Evolutionary conservation across 2,797 vertebrate species (phyloP), one percentile per base, ranked within the genome.

Genomic region (Rallus crepitans): DNA sequence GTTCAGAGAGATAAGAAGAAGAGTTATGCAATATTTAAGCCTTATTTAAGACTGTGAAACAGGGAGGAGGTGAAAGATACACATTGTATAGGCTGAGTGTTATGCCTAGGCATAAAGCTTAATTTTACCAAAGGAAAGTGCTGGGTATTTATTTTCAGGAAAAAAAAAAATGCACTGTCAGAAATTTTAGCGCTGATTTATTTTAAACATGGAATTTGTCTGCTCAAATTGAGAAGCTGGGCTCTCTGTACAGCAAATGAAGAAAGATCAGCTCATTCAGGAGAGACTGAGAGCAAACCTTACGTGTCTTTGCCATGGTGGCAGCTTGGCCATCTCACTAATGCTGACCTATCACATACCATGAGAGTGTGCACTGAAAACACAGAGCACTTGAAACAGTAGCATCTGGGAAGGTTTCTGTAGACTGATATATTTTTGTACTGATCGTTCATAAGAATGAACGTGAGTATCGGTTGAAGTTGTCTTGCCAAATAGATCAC

Each of bases 11-110:
- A 63, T 92, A 89, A 89, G 64, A 65, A 61, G 72, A 73, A 76
- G 56, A 93, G 55, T 93, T 91, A 92, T 90, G 77, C 52, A 84
- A 90, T 82, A 76, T 91, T 95, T 94, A 95, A 94, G 63, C 17
- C 55, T 91, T 91, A 83, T 94, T 94, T 95, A 86, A 69, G 91
- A 47, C 82, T 91, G 89, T 94, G 87, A 91, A 91, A 86, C 52
- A 84, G 13, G 42, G 93, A 91, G 85, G 89, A 94, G 87, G 90
- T 63, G 80, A 89, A 89, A 94, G 76, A 94, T 86, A 81, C 63
- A 71, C 39, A 72, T 90, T 85, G 59, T 88, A 90, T 83, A 95
- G 76, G 61, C 88, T 94, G 45, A 90, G 56, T 87, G 82, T 84
- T 91, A 91, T 87, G 75, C 71, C 45, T 93, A 71, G 60, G 72